Evolutionary conservation across 2,797 vertebrate genomes (phyloP).

Genomic region (Heteromormyrus szaboi): DNA sequence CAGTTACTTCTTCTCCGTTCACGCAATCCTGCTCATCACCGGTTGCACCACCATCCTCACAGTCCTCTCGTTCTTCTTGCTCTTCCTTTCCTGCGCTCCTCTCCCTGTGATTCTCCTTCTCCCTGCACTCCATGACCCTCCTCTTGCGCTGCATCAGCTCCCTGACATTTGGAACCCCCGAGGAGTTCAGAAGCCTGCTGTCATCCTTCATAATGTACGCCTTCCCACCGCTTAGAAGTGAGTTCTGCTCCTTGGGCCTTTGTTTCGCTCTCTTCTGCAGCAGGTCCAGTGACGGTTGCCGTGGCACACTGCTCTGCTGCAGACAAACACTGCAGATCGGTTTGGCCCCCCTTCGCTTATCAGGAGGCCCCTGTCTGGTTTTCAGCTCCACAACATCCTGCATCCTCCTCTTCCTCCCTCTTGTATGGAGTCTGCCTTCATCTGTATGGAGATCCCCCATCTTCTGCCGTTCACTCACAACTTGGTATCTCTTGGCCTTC

Average conservation of each 20-base stretch:
- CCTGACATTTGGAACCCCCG: background rate
- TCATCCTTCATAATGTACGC: background rate
- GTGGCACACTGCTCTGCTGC: background rate
- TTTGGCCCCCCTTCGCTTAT: background rate
- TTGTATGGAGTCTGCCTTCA: background rate
- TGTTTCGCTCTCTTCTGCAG: background rate
- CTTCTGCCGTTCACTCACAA: background rate
- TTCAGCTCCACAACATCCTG: background rate
- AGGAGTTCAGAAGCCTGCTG: background rate
- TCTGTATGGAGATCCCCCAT: slow-evolving; percentile 15
- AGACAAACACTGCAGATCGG: background rate
- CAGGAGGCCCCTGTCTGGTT: background rate
- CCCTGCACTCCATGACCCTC: background rate
- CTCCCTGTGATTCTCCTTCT: background rate
- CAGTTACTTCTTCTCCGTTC: background rate
- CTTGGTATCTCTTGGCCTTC: background rate
- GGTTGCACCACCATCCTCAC: background rate
- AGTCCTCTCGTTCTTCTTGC: background rate
- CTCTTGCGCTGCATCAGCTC: background rate
- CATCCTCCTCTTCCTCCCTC: slow-evolving; percentile 13
- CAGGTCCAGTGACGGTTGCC: background rate
- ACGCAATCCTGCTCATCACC: no score
- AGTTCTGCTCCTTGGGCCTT: background rate
- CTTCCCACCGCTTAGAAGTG: background rate
- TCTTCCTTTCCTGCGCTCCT: background rate